Evolutionary conservation across 2,113 vertebrate genomes (phyloP).

Genomic region (Tauraco erythrolophus): DNA sequence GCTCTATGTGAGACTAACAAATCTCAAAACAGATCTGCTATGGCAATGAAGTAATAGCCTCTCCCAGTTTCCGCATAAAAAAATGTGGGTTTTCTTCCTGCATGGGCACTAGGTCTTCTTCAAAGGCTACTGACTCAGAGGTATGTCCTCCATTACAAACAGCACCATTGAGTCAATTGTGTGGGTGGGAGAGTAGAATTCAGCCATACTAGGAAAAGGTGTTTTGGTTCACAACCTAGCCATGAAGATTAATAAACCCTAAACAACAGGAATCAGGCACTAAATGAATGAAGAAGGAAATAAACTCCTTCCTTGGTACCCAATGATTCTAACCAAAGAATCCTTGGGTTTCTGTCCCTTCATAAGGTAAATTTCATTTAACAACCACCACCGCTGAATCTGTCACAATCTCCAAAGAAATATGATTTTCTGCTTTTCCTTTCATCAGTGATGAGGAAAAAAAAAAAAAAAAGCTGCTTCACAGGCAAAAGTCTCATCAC

Average conservation of each 20-base stretch:
- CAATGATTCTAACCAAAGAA: not conserved
- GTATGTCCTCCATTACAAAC: not conserved
- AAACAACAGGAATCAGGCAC: not conserved
- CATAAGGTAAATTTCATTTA: not conserved
- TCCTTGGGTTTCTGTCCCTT: not conserved
- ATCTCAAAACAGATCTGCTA: not conserved
- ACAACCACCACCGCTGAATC: not conserved
- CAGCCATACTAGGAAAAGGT: not conserved
- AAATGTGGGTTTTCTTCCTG: rapidly evolving
- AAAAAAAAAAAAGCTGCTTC: not conserved
- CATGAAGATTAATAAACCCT: not conserved
- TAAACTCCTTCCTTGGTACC: not conserved
- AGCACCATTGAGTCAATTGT: not conserved
- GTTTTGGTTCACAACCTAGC: not conserved
- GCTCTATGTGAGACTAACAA: not conserved
- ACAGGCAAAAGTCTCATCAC: not conserved
- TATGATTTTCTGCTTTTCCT: not conserved
- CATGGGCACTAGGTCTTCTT: not conserved
- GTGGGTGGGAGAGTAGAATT: not conserved
- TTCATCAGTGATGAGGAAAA: not conserved
- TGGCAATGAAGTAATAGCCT: not conserved
- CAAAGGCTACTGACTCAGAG: not conserved
- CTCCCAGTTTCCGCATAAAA: not conserved
- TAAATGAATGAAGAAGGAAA: not conserved
- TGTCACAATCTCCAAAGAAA: not conserved